Evolutionary conservation across 2,797 vertebrate species (phyloP).

Genomic region (Phataginus tricuspis): DNA sequence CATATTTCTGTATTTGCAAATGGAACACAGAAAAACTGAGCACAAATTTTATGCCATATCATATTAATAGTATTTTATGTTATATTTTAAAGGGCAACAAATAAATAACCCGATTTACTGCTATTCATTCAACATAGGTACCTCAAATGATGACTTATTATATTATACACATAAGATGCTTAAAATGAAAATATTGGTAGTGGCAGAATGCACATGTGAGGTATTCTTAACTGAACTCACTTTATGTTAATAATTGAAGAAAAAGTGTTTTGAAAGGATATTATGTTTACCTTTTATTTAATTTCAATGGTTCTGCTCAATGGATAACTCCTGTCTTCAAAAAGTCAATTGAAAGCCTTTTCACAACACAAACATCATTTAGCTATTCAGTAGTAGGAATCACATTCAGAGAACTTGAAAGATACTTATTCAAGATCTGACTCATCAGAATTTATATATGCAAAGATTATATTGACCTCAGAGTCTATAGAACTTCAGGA

Average conservation of each 20-base stretch:
- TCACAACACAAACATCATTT: neutral
- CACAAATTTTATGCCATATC: neutral
- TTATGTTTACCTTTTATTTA: conserved; percentile 36
- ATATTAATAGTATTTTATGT: neutral
- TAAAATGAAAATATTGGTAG: neutral
- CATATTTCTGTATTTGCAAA: neutral
- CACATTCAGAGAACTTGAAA: conserved; percentile 26
- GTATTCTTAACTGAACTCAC: neutral
- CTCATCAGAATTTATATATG: conserved; percentile 71
- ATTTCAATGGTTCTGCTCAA: conserved; percentile 5
- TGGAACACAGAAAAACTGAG: neutral
- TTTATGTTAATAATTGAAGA: neutral
- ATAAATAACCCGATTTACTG: neutral
- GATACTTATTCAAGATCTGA: conserved; percentile 61
- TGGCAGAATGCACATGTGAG: neutral
- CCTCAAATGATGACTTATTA: neutral
- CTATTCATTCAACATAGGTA: neutral
- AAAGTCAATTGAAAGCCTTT: conserved; percentile 29
- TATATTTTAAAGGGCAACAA: neutral
- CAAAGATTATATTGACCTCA: conserved; percentile 76
- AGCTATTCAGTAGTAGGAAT: neutral
- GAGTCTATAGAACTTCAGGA: conserved; percentile 68
- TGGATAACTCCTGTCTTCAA: neutral
- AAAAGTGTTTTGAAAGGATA: neutral
- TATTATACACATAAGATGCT: neutral